phyloP scores from a whole-genome alignment of 2,888 invertebrate species.

The Trachelus tabidus region DNA sequence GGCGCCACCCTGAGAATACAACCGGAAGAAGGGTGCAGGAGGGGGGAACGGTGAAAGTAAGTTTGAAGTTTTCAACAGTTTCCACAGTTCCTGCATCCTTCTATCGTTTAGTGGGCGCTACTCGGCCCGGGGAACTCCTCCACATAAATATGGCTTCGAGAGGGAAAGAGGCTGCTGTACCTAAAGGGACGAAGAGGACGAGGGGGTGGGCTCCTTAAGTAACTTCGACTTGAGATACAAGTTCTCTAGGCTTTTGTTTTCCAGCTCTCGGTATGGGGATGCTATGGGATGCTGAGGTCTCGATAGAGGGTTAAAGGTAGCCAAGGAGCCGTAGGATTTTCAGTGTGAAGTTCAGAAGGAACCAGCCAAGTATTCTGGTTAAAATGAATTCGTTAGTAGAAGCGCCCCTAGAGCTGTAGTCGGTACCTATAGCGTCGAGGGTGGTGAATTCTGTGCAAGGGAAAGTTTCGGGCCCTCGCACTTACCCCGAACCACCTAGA shows the following conservation, averaged over 20 bases:
- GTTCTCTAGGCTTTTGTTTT: conserved; percentile 23
- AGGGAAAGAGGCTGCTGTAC: conserved; percentile 18
- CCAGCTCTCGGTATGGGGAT: not conserved
- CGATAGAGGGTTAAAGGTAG: not conserved
- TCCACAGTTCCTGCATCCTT: conserved; percentile 49
- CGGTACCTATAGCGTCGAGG: not conserved
- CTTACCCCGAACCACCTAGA: not conserved
- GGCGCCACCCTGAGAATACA: conserved; percentile 1
- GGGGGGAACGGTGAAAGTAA: conserved; percentile 40
- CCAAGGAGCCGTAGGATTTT: not conserved
- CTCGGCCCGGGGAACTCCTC: not conserved
- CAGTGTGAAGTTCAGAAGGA: not conserved
- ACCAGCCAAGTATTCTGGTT: conserved; percentile 22
- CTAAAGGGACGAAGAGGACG: not conserved
- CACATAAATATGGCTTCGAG: conserved; percentile 53
- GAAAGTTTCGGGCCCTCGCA: conserved; percentile 8
- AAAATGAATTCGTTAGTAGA: conserved; percentile 44
- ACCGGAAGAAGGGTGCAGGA: conserved; percentile 24
- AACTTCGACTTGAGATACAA: conserved; percentile 30
- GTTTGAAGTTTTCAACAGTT: conserved; percentile 61
- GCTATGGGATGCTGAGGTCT: not conserved
- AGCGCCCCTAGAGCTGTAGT: conserved; percentile 23
- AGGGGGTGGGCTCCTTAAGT: conserved; percentile 33
- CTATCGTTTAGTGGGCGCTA: conserved; percentile 17
- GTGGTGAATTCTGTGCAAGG: not conserved